Base-by-base conservation (phyloP, 1,140 invertebrate genomes). In the Anastrepha obliqua region DNA sequence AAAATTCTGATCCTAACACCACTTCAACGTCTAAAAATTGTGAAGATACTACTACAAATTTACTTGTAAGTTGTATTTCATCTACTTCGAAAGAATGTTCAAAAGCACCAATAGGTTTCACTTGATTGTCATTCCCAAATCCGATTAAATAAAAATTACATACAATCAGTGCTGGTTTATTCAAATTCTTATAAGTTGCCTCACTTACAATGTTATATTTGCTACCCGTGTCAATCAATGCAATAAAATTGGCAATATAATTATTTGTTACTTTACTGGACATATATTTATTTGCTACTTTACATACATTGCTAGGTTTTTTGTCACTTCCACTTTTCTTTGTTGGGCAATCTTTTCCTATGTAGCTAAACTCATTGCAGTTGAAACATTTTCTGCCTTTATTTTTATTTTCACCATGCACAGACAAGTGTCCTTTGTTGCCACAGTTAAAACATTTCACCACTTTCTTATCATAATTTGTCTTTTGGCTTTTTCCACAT, bases 321-420 rank as follows among this genome's bases (percentile, higher is more conserved):
- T n/a, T n/a, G n/a, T n/a, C n/a, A n/a, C n/a, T 67, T 67, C 17
- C 64, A 39, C 17, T 4, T n/a, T 17, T n/a, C 64, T 87, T 85
- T 13, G n/a, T 47, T 47, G 87, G 58, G 39, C 87, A 87, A 9
- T 62, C 11, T 51, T 85, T 85, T 7, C 70, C 47, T 58, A 87
- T 87, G 44, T 87, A 64, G 9, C 86, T 58, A 62, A n/a, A 86
- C 15, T 59, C 13, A 62, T 39, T 67, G 64, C 13, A 59, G 11
- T n/a, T n/a, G n/a, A n/a, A n/a, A n/a, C n/a, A n/a, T n/a, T n/a
- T n/a, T n/a, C n/a, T n/a, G n/a, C n/a, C 29, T 67, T n/a, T 67
- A 39, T 39, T 67, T 67, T 67, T 67, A 67, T 67, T 67, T 20
- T 39, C 29, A 39, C 64, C 17, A 8, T 67, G 64, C 17, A n/a